A percentile compares a stretch with the other conserved stretches of the same genome.
Conservation (phyloP, 2,888 invertebrate genomes). For the Tetragonisca angustula region DNA sequence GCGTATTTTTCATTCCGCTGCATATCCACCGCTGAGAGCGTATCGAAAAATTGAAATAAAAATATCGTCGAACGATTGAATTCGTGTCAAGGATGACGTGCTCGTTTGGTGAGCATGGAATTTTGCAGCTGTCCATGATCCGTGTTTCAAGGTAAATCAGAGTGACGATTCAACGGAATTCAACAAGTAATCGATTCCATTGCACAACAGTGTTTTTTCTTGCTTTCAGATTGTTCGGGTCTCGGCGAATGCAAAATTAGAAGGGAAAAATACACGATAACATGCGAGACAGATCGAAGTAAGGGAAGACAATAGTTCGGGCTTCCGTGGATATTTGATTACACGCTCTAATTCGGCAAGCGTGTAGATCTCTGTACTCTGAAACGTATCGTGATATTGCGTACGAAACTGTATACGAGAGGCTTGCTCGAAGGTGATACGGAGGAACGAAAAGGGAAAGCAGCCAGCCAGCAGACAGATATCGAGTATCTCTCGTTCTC, state of each 20-base stretch:
- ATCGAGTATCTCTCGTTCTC: slow-evolving; percentile 66
- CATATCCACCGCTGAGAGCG: background rate
- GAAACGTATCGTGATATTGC: slow-evolving; percentile 54
- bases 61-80: background rate
- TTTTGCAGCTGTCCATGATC: background rate
- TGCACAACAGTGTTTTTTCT: background rate
- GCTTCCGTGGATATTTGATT: slow-evolving; percentile 51
- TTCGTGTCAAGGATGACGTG: slow-evolving; percentile 31
- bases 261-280: background rate
- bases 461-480: slow-evolving; percentile 33
- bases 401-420: slow-evolving; percentile 44
- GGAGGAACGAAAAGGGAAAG: slow-evolving; percentile 59
- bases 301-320: slow-evolving; percentile 27
- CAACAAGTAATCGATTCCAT: slow-evolving; percentile 15
- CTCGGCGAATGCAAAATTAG: background rate
- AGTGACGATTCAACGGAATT: background rate
- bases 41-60: slow-evolving; percentile 24
- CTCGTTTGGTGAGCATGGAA: background rate
- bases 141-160: slow-evolving; percentile 8
- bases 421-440: slow-evolving; percentile 46
- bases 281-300: background rate
- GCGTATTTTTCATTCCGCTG: background rate
- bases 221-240: background rate
- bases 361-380: slow-evolving; percentile 22
- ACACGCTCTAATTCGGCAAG: slow-evolving; percentile 54